These are phyloP conservation scores for Allygus modestus DNA, from an alignment of 2,888 invertebrate genomes.

Conservation along the genomic window DNA sequence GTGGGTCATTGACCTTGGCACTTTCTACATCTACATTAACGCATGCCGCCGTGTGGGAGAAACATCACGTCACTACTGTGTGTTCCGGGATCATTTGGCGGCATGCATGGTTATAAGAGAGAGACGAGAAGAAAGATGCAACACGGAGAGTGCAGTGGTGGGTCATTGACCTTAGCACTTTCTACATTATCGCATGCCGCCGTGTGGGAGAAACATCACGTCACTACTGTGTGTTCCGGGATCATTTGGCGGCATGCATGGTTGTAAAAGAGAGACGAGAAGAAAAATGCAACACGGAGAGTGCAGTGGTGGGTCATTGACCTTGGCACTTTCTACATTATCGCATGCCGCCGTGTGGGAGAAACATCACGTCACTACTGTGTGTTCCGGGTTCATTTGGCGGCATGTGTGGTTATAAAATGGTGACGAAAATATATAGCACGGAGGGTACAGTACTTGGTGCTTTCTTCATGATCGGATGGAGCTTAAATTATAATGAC, in stretches of 20 bases:
- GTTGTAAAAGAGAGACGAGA: background rate
- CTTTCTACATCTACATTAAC: constrained; percentile 52
- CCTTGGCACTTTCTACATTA: constrained; percentile 54
- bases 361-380: background rate
- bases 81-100: background rate
- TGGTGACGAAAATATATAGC: background rate
- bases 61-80: constrained; percentile 12
- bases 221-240: background rate
- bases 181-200: constrained; percentile 47
- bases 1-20: constrained; percentile 48
- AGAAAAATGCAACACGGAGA: background rate
- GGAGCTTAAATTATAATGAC: no score
- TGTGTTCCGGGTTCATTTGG: background rate
- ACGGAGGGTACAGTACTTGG: constrained; percentile 1
- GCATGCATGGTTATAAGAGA: no score
- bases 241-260: background rate
- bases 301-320: constrained; percentile 21
- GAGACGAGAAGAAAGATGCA: background rate
- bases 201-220: constrained; percentile 11
- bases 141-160: background rate
- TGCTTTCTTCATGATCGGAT: constrained; percentile 41
- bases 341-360: constrained; percentile 32
- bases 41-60: constrained; percentile 28
- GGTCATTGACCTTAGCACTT: constrained; percentile 52
- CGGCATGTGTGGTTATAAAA: no score